phyloP scores from a whole-genome alignment of 2,113 vertebrate genomes.

The Syngnathus scovelli region DNA sequence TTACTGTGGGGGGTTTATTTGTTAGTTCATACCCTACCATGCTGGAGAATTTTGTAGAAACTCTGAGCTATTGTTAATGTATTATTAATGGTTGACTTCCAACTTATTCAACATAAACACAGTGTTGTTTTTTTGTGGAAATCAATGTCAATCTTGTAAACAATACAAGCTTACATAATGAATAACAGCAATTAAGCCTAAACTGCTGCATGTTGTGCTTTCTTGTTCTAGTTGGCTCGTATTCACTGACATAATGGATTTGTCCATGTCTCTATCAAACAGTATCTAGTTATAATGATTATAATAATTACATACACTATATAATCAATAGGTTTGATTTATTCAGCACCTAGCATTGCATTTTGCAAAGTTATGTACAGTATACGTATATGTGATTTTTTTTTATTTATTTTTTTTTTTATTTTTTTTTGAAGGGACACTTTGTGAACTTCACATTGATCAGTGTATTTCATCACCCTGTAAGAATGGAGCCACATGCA shows the following conservation, averaged over 20 bases:
- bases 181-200: too few relatives aligned
- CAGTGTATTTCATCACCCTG: slow-evolving; percentile 74
- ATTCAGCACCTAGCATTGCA: not conserved
- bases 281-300: not conserved
- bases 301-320: not conserved
- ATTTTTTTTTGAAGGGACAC: slow-evolving; percentile 56
- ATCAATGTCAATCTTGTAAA: too few relatives aligned
- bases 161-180: too few relatives aligned
- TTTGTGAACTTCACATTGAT: slow-evolving; percentile 74
- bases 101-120: too few relatives aligned
- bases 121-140: too few relatives aligned
- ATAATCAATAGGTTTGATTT: not conserved
- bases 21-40: slow-evolving; percentile 1
- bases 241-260: not conserved
- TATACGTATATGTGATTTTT: not conserved
- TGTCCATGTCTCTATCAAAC: not conserved
- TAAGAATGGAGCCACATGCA: slow-evolving; percentile 76
- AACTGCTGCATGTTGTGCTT: too few relatives aligned
- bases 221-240: not conserved
- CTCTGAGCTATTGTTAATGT: not conserved
- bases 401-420: not conserved
- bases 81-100: not conserved
- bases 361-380: not conserved
- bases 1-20: slow-evolving; percentile 8
- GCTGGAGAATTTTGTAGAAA: slow-evolving; percentile 3